Conservation (phyloP, 2,888 invertebrate species). For the Halictus ligatus region DNA sequence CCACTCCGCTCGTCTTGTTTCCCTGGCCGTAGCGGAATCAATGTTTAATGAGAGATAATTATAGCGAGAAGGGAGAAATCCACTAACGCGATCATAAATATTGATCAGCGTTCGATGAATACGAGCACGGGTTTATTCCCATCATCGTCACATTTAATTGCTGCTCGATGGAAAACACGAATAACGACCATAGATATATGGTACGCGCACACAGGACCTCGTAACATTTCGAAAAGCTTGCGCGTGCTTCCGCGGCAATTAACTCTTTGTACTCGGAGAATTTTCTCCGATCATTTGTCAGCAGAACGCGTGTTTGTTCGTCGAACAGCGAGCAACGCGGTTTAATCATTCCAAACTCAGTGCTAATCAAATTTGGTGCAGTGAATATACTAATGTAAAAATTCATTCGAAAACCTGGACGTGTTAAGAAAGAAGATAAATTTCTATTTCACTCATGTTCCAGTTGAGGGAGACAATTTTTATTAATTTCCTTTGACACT, state of each 20-base stretch:
- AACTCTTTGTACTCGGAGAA: neutral
- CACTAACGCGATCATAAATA: conserved; percentile 50
- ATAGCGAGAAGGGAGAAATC: conserved; percentile 37
- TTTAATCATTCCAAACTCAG: too few relatives aligned
- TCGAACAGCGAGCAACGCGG: neutral
- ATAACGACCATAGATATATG: neutral
- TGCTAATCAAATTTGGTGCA: too few relatives aligned
- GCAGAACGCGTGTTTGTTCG: neutral
- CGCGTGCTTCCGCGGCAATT: neutral
- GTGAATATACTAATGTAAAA: too few relatives aligned
- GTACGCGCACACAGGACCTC: neutral
- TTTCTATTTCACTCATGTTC: too few relatives aligned
- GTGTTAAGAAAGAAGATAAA: too few relatives aligned
- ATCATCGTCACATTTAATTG: conserved; percentile 22
- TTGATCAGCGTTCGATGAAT: conserved; percentile 44
- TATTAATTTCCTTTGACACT: too few relatives aligned
- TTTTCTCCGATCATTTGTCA: neutral
- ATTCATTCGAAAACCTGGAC: too few relatives aligned
- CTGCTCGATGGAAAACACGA: neutral
- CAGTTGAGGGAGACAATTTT: too few relatives aligned
- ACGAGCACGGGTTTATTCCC: conserved; percentile 15
- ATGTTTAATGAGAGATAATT: conserved; percentile 47
- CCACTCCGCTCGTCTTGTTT: neutral
- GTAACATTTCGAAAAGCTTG: neutral
- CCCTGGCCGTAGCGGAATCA: conserved; percentile 15